A percentile compares a stretch with the other conserved stretches of the same genome.
These are phyloP conservation scores for Sebastes iracundus DNA, from an alignment of 2,797 vertebrate genomes.

Conservation along the genomic window DNA sequence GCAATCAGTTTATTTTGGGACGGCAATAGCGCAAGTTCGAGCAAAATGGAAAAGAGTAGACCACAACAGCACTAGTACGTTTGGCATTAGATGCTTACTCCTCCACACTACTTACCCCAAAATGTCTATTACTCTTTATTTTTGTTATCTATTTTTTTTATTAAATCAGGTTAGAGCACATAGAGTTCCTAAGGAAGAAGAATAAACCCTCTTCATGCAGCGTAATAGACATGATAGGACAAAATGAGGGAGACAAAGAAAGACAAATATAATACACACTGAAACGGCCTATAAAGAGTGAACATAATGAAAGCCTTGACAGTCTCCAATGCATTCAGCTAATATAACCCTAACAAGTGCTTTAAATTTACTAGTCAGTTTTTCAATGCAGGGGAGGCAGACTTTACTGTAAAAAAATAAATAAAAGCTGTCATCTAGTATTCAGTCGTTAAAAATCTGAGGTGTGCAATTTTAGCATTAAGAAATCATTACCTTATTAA, in stretches of 20 bases:
- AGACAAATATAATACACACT: background rate
- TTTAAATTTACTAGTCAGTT: background rate
- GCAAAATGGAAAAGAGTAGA: background rate
- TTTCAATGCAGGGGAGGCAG: background rate
- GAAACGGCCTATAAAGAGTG: background rate
- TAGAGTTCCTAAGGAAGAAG: background rate
- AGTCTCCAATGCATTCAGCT: background rate
- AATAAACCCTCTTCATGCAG: background rate
- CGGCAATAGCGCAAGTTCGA: background rate
- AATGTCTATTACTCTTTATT: constrained; percentile 29
- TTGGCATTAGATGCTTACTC: background rate
- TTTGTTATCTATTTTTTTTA: background rate
- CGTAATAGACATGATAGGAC: background rate
- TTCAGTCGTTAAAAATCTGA: background rate
- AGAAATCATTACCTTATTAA: background rate
- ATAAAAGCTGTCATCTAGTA: background rate
- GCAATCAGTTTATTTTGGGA: constrained; percentile 32
- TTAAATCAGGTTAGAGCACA: constrained; percentile 9
- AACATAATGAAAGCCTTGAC: background rate
- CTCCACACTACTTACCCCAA: background rate
- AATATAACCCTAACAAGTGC: background rate
- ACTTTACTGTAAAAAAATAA: background rate
- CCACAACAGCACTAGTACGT: background rate
- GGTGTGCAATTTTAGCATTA: background rate
- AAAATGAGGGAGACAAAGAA: background rate